A percentile compares a stretch with the other conserved stretches of the same genome.
Evolutionary conservation across 2,113 vertebrate species (phyloP).

Genomic region (Eulemur macaco): DNA sequence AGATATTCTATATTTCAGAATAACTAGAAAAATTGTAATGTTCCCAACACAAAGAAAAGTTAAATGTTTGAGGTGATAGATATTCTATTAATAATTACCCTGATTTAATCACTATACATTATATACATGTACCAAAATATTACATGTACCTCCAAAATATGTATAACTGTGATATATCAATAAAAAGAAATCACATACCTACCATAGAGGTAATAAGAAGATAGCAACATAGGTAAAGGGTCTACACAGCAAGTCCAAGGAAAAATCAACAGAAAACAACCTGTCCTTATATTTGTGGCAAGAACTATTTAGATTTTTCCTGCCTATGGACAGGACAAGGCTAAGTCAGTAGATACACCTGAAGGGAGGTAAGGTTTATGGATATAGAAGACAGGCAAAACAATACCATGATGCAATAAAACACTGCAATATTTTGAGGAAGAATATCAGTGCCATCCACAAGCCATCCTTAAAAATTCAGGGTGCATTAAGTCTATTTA

Average conservation of each 20-base stretch:
- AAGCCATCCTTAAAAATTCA: neutral
- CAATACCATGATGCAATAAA: neutral
- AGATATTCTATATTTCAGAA: neutral
- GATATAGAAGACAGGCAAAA: neutral
- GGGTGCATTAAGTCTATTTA: neutral
- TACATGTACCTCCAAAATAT: neutral
- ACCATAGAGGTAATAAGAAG: neutral
- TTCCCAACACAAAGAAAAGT: neutral
- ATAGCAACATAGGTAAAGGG: neutral
- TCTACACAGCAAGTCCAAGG: neutral
- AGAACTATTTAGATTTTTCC: neutral
- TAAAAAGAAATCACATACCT: neutral
- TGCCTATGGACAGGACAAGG: neutral
- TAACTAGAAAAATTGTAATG: neutral
- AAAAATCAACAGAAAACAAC: neutral
- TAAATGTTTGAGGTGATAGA: neutral
- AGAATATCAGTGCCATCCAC: neutral
- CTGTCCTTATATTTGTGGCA: neutral
- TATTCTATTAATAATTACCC: neutral
- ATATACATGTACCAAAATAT: neutral
- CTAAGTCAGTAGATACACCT: neutral
- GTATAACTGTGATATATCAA: neutral
- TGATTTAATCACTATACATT: neutral
- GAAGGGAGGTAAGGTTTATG: neutral
- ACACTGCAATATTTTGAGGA: neutral